Evolutionary conservation across 2,888 invertebrate species (phyloP).

Genomic region (Lycophotia porphyrea): DNA sequence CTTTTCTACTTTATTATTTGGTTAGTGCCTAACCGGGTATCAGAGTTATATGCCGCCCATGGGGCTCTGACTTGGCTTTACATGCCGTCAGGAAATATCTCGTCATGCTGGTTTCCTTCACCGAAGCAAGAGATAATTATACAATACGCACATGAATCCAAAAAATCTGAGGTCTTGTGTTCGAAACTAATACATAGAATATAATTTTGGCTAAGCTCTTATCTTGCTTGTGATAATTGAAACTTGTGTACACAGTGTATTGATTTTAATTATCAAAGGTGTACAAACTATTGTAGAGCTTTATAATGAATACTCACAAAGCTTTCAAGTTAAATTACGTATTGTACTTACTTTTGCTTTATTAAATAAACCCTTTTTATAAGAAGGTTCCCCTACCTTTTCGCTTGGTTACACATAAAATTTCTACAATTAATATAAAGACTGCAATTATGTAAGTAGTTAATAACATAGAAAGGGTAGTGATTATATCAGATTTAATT

Average conservation of each 20-base stretch:
- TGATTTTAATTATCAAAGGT: background rate
- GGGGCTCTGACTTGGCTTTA: too few relatives aligned
- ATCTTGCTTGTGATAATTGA: background rate
- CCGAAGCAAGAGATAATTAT: too few relatives aligned
- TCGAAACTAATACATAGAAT: too few relatives aligned
- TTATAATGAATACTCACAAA: background rate
- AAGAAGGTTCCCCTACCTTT: slow-evolving; percentile 31
- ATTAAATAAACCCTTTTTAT: slow-evolving; percentile 16
- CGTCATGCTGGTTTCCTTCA: too few relatives aligned
- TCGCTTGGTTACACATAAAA: slow-evolving; percentile 46
- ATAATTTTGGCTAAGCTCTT: background rate
- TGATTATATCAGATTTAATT: slow-evolving; percentile 57
- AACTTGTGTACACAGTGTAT: background rate
- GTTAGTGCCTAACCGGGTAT: too few relatives aligned
- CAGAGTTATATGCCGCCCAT: too few relatives aligned
- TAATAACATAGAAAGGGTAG: slow-evolving; percentile 50
- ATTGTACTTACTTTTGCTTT: background rate
- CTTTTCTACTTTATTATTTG: too few relatives aligned
- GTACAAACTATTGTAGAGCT: background rate
- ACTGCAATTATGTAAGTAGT: slow-evolving; percentile 50
- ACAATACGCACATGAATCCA: too few relatives aligned
- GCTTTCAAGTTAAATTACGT: background rate
- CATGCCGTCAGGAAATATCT: too few relatives aligned
- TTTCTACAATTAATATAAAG: slow-evolving; percentile 54
- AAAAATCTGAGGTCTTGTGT: too few relatives aligned